phyloP scores from a whole-genome alignment of 2,797 vertebrate genomes.

The Myotis findleyi region DNA sequence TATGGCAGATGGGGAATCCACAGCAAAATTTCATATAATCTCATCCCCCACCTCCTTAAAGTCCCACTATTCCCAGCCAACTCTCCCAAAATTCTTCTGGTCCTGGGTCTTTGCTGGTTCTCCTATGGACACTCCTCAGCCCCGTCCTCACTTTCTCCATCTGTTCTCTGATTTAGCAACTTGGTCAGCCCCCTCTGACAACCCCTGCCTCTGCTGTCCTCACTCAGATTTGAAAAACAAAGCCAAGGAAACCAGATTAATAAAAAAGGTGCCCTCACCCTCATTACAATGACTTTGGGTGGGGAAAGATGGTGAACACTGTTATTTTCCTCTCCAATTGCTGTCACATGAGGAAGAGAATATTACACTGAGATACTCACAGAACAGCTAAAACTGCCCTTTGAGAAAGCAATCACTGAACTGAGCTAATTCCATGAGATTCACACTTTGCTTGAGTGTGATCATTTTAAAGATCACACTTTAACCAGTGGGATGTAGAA shows the following conservation, averaged over 20 bases:
- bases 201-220: not conserved
- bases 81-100: not conserved
- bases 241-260: not conserved
- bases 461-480: not conserved
- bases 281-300: not conserved
- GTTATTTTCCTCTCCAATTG: not conserved
- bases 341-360: not conserved
- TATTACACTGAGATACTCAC: not conserved
- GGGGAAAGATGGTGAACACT: not conserved
- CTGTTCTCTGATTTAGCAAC: not conserved
- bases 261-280: not conserved
- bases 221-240: not conserved
- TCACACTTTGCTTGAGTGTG: not conserved
- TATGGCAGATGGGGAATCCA: no score
- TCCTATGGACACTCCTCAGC: rapidly evolving
- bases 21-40: not conserved
- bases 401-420: not conserved
- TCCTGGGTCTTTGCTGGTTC: not conserved
- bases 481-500: not conserved
- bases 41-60: no score
- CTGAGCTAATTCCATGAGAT: not conserved
- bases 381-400: not conserved
- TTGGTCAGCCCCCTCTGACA: not conserved
- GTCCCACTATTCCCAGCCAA: not conserved
- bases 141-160: not conserved